Base-by-base conservation (phyloP, 2,113 vertebrate genomes). In the Ptilonorhynchus violaceus region DNA sequence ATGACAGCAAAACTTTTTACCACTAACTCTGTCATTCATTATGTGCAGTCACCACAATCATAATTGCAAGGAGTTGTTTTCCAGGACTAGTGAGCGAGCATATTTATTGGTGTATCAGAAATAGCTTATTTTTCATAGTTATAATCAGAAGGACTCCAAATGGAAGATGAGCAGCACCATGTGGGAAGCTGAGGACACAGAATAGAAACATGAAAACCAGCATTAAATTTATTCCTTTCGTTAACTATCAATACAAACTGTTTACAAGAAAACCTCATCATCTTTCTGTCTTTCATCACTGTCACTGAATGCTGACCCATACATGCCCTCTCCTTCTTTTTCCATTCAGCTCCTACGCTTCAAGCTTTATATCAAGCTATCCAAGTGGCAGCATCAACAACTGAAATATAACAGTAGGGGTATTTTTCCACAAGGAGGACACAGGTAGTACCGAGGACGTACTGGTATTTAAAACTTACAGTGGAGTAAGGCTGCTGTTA, bases 111-210 rank as follows among this genome's bases (percentile, higher is more conserved):
- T 13, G 2, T 77, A 96, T 95, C 93, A 95, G 90, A 97, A 96
- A 96, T 96, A 97, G 93, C 91, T 77, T 96, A 93, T 96, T 97
- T 96, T 95, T 95, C 95, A 92, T 39, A 92, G 72, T 92, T 89
- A 50, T 72, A 95, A 95, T 73, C 79, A 93, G 92, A 94, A 92
- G 44, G 64, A n/a, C 79, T 92, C 73, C 64, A 94, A 96, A 96
- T 94, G 88, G 96, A 94, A 95, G 92, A 92, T 95, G 93, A 94
- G 37, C 86, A 92, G 95, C 89, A 96, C 50, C 80, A 70, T 85
- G 96, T 96, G 91, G 95, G 93, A 96, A 94, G 96, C n/a, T 85
- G 33, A 8, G 55, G 41, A 66, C 76, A 78, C 83, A 89, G 93
- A 97, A 94, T 91, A 96, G 91, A 92, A 97, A 93, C 39, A 7